Base-by-base conservation (phyloP, 2,113 vertebrate genomes). In the Xenus cinereus region DNA sequence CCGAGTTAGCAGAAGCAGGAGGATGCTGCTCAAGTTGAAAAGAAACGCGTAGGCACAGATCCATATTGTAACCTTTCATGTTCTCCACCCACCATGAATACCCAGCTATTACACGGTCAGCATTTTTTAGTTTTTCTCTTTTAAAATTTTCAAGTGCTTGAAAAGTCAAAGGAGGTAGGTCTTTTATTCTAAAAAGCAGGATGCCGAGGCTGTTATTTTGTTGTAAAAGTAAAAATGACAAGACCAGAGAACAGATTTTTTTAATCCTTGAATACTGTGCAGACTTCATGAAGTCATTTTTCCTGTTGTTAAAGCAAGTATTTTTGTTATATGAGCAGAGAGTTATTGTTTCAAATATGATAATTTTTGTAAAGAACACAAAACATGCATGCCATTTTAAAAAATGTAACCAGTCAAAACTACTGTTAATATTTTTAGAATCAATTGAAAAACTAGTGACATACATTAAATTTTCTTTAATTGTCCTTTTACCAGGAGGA, bases 1-100 rank as follows among this genome's bases (percentile, higher is more conserved):
- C 98, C 86, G 93, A 98, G 98, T 98, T 98, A 98, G 98, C 98
- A 99, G 98, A 99, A 98, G 98, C 97, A 97, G 97, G 97, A 98
- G 95, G 97, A 98, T 94, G 92, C 87, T 97, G 97, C 87, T 96
- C 71, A 91, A 96, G 95, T 98, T 98, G 97, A 98, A 98, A 98
- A 98, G 95, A 97, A 98, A 98, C 20, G 93, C 41, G 86, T 97
- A 97, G 97, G 98, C 97, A 96, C 62, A 94, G 94, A 97, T 98
- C 91, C 93, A 96, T 97, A 97, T 94, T 98, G 97, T 98, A 98
- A 98, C 97, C 96, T 98, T 98, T 98, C 97, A 97, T 97, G 97
- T 98, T 98, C 94, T 97, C 97, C 96, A 97, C 95, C 95, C 97
- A 98, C 96, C 93, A 85, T 83, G 92, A 98, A 95, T 97, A 97